These are phyloP conservation scores for Sciurus vulgaris DNA, from an alignment of 2,797 vertebrate genomes.

Conservation along the genomic window DNA sequence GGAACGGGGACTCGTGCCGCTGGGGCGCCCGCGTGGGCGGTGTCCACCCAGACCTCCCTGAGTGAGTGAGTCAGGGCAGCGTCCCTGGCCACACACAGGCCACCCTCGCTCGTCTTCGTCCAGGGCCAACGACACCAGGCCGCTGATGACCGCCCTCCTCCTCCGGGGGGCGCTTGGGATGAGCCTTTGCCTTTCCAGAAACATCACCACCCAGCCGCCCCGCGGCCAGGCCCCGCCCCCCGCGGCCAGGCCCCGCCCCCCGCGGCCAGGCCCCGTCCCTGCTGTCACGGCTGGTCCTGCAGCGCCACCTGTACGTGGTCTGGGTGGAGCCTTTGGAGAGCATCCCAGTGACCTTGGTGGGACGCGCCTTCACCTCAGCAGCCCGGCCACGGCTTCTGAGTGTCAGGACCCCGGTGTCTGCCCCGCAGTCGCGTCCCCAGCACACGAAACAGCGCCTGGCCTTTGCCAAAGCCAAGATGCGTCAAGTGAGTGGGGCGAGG, in stretches of 20 bases:
- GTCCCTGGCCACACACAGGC: too few species aligned
- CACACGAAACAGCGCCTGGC: background rate
- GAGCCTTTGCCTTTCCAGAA: background rate
- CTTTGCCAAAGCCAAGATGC: background rate
- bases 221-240: background rate
- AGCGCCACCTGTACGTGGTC: accelerated
- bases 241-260: background rate
- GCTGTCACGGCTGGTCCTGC: background rate
- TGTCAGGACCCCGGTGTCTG: background rate
- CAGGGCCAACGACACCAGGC: background rate
- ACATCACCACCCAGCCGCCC: background rate
- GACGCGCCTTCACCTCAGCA: background rate
- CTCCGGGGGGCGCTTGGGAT: background rate
- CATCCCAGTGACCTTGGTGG: background rate
- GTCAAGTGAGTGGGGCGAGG: background rate
- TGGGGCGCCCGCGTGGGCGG: too few species aligned
- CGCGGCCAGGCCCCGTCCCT: background rate
- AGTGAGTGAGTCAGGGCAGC: too few species aligned
- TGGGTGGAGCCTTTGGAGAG: background rate
- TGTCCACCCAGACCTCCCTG: too few species aligned
- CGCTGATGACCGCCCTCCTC: background rate
- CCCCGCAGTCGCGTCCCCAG: background rate
- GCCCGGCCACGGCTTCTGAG: background rate
- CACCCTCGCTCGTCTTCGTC: too few species aligned
- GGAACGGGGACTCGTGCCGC: too few species aligned